Conservation (phyloP, 2,113 vertebrate genomes). For the Scytalopus superciliaris region DNA sequence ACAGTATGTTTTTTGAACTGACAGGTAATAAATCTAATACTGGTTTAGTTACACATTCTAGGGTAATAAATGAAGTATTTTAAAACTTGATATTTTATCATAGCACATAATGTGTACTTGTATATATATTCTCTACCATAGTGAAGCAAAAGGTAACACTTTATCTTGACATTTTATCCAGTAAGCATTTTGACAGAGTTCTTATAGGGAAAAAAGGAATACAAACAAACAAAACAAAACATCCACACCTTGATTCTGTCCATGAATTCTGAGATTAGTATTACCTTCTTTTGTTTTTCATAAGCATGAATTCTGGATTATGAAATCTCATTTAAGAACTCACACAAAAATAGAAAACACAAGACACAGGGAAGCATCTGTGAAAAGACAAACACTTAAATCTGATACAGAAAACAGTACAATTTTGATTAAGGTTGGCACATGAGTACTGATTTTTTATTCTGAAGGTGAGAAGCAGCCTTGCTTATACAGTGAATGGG, state of each 20-base stretch:
- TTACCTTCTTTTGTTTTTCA: background rate
- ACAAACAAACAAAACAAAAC: background rate
- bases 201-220: background rate
- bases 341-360: background rate
- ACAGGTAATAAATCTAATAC: background rate
- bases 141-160: background rate
- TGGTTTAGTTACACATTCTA: background rate
- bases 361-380: background rate
- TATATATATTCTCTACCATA: background rate
- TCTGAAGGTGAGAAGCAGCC: background rate
- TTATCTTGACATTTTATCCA: background rate
- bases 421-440: background rate
- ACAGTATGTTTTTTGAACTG: background rate
- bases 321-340: background rate
- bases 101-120: background rate
- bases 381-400: background rate
- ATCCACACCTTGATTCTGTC: background rate
- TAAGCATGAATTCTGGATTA: background rate
- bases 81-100: background rate
- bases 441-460: background rate
- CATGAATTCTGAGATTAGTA: background rate
- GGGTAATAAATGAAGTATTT: background rate
- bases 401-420: background rate
- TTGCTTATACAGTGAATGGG: background rate
- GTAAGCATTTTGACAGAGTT: background rate